Evolutionary conservation across 2,888 invertebrate genomes (phyloP), one percentile per base, ranked within the genome.

Genomic region (Volucella zonaria): DNA sequence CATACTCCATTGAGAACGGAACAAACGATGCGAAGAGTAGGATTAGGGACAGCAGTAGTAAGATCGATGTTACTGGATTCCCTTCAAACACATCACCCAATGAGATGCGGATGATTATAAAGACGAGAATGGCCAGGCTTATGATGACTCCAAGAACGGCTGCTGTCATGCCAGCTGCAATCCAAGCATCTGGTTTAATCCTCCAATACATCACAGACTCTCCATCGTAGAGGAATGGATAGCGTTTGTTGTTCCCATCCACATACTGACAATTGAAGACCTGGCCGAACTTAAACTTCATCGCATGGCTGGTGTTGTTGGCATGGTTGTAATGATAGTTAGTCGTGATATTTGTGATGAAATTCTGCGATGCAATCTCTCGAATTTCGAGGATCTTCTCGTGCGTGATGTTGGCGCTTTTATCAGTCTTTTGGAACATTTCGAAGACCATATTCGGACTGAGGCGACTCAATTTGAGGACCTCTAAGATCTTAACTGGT

Each of bases 51-150:
- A 93, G 86, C 14, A 93, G 87, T 6, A 94, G 87, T 8, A 93
- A 86, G 14, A 94, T 91, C 1, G 93, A 93, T 9, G 93, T 90
- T 0, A 92, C 91, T 0, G 95, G 95, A 89, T 95, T 95, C 6
- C 95, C 95, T 89, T 95, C 95, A 31, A 95, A 92, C 11, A 94
- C 93, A 86, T 95, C 94, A 56, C 93, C 93, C 87, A 93, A 93
- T 85, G 94, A 94, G 61, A 95, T 93, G 43, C 95, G 92, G 54
- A 94, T 93, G 49, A 94, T 91, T 61, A 96, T 93, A 88, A 95
- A 96, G 62, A 94, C 93, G 40, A 94, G 92, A 56, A 95, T 94
- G 9, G 95, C 93, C 66, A 95, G 88, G 87, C 95, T 94, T 56
- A 95, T 93, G 2, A 95, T 90, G 31, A 91, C 87, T n/a, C 95